Evolutionary conservation across 2,113 vertebrate species (phyloP), one percentile per base, ranked within the genome.

Genomic region (Phalacrocorax pelagicus): DNA sequence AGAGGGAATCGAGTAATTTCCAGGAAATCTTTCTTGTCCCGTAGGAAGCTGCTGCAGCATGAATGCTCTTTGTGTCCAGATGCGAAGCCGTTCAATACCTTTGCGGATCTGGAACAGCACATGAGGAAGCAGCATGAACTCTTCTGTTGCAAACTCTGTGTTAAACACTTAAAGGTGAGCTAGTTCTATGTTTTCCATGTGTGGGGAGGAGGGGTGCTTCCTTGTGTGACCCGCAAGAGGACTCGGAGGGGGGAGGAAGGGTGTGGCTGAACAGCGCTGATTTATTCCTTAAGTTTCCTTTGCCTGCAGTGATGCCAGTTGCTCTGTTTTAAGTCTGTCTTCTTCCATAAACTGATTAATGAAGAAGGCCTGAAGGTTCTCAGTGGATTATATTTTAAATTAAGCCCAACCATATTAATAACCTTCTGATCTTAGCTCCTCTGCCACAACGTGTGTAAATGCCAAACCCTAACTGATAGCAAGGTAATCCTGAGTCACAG

Each of bases 91-190:
- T 99, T 99, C 90, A 98, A 97, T 85, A 98, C 98, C 94, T 99
- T 99, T 81, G 98, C 98, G 73, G 99, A 99, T 86, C 98, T 99
- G 93, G 99, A 99, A n/a, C 98, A 99, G 70, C 99, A 99, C 96
- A 99, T 99, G 99, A 98, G 99, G 94, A 99, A 99, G 96, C 98
- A 99, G 90, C 99, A 99, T 0, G 99, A 99, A 75, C 98, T 99
- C 57, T 99, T 99, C 98, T 99, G 99, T 94, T 99, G 99, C 93
- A 99, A 99, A 67, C 98, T 99, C 63, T 99, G 99, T 91, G 97
- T 99, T 51, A 99, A 99, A 83, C 99, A 99, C 95, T 97, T 99
- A 11, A 99, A 99, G 99, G 99, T 99, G 97, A 73, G 92, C 44
- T 38, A 11, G 14, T 36, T 52, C 47, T 42, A 9, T 29, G 46